Evolutionary conservation across 2,888 invertebrate species (phyloP).

Genomic region (Drosophila gaucha): DNA sequence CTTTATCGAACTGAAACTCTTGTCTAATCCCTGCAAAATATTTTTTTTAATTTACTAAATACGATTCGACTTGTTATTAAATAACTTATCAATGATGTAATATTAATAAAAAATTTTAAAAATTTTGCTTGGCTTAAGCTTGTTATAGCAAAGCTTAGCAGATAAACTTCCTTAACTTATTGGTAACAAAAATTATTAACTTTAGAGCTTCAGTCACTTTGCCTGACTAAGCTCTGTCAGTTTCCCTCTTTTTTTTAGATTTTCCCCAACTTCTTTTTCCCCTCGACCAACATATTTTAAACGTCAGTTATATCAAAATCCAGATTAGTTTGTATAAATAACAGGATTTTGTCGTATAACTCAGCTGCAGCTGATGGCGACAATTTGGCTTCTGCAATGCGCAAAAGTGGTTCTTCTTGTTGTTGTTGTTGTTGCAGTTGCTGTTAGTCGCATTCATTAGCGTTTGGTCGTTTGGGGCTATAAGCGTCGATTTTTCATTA

Average conservation of each 20-base stretch:
- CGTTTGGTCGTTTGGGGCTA: slow-evolving; percentile 25
- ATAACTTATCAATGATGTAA: too few relatives aligned
- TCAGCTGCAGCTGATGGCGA: slow-evolving; percentile 31
- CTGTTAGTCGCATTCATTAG: slow-evolving; percentile 48
- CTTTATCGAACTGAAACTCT: too few relatives aligned
- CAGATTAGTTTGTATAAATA: slow-evolving; percentile 39
- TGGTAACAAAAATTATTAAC: too few relatives aligned
- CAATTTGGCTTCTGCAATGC: slow-evolving; percentile 51
- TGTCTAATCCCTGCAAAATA: too few relatives aligned
- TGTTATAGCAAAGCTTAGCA: too few relatives aligned
- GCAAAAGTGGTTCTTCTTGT: slow-evolving; percentile 4
- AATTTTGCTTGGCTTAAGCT: too few relatives aligned
- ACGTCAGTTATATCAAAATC: slow-evolving; percentile 22
- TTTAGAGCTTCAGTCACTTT: neutral
- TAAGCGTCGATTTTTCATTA: slow-evolving; percentile 58
- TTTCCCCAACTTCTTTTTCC: neutral
- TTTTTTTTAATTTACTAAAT: too few relatives aligned
- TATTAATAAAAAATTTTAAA: too few relatives aligned
- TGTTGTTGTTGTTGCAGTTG: slow-evolving; percentile 9
- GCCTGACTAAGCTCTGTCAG: too few relatives aligned
- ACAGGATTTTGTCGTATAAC: slow-evolving; percentile 44
- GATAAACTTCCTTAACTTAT: too few relatives aligned
- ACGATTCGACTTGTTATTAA: too few relatives aligned
- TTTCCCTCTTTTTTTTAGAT: too few relatives aligned
- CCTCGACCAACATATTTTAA: neutral